Conservation (phyloP, 2,797 vertebrate genomes). For the Oreochromis mossambicus region DNA sequence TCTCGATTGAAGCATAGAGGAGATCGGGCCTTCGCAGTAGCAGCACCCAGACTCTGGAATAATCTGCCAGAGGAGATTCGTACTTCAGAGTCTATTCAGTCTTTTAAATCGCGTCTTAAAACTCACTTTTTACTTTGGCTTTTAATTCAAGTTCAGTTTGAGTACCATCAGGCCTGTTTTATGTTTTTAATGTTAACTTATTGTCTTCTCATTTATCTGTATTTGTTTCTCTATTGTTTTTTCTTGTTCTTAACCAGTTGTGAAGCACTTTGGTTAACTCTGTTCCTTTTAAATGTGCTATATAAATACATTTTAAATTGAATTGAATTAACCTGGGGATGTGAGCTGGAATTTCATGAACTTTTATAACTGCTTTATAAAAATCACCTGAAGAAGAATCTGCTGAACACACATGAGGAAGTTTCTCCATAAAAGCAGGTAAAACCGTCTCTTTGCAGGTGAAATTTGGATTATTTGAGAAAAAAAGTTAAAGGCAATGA, state of each 20-base stretch:
- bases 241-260: fast-evolving
- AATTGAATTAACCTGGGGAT: fast-evolving
- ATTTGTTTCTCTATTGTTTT: not conserved
- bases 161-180: fast-evolving
- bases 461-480: not conserved
- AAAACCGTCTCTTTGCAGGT: not conserved
- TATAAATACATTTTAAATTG: not conserved
- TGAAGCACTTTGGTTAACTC: not conserved
- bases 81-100: fast-evolving
- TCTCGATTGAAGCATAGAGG: not conserved
- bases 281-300: not conserved
- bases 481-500: not conserved
- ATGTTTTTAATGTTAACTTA: fast-evolving
- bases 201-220: fast-evolving
- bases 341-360: not conserved
- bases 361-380: not conserved
- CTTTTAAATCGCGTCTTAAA: not conserved
- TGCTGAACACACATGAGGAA: fast-evolving
- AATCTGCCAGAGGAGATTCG: not conserved
- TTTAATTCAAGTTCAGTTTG: not conserved
- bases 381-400: not conserved
- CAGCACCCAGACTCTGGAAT: not conserved
- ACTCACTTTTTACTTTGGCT: not conserved
- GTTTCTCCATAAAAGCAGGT: not conserved
- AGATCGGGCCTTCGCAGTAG: not conserved